Evolutionary conservation across 2,888 invertebrate genomes (phyloP), one percentile per base, ranked within the genome.

Genomic region (Lasioglossum vierecki): DNA sequence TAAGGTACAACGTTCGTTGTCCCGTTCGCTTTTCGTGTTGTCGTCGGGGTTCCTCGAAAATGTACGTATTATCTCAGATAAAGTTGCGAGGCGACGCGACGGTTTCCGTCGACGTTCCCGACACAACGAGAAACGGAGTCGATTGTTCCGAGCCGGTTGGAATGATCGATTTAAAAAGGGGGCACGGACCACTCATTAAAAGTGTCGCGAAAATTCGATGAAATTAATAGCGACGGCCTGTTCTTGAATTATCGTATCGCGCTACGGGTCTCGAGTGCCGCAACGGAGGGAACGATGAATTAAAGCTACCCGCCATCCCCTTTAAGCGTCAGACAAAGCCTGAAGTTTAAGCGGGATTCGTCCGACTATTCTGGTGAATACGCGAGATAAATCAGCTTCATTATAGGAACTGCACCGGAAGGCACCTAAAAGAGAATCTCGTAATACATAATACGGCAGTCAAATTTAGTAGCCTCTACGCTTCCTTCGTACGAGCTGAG

Each of bases 311-410:
- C 83, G 70, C 85, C 83, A 85, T 91, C 86, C 89, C 79, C 89
- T 91, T 89, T 91, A 89, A 91, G 82, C 87, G 85, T 83, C 84
- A 82, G 83, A 90, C 90, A 89, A 90, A 87, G 88, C 87, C 88
- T 74, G 76, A 88, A 88, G 91, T 91, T 91, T 88, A 91, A 91
- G 86, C 88, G 86, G 83, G 86, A 91, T 91, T 89, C 89, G 88
- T 88, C 81, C 81, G 83, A 76, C 80, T 80, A 84, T 83, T 84
- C 84, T 71, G 84, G 87, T 85, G 88, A 89, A 90, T 91, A 85
- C 87, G 86, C 85, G 84, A 90, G 91, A 91, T 92, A 91, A 88
- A 91, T 91, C 91, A 90, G 90, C 88, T 90, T 91, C 89, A 86
- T 91, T 90, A 90, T 89, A 90, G 89, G 86, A 84, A 86, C 82